Evolutionary conservation across 1,140 invertebrate species (phyloP), one percentile per base, ranked within the genome.

Genomic region (Laodelphax striatellus): DNA sequence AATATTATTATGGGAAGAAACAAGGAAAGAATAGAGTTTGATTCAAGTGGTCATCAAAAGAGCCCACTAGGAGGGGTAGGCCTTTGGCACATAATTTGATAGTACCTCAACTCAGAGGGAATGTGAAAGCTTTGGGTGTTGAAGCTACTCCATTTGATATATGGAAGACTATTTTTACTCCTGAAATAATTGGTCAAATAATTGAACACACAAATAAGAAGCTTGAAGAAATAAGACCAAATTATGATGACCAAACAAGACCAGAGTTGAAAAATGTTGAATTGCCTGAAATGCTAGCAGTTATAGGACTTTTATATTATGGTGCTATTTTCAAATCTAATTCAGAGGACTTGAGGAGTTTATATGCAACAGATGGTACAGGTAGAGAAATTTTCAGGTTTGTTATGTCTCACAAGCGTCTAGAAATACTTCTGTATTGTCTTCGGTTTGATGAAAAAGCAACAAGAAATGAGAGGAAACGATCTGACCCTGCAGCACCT

Each of bases 401-500:
- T 43, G 54, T 60, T 14, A 70, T 71, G 66, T 57, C 60, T 34
- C 55, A 61, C 60, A 64, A 63, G 5, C 22, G 67, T 58, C 70
- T 70, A 60, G 41, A 61, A 38, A 58, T 57, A 61, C 59, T 63
- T 68, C 17, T 69, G 38, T 52, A 61, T 22, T 69, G 66, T 62
- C 28, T 67, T 9, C 52, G 63, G 17, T 69, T 68, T 61, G 65
- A 69, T 60, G 52, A 67, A 56, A 41, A 56, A 22, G 52, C 53
- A 42, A 57, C 55, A 14, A 62, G 65, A 57, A 52, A 43, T 24
- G 58, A 61, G 46, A 55, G 64, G 31, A 65, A 69, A 43, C 58
- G 62, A 57, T 59, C 55, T 38, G 70, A 73, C 62, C 71, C 70
- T 52, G 60, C 72, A n/a, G 66, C 67, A 60, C 62, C 64, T 58